Conservation (phyloP, 2,113 vertebrate species). For the Lasiurus borealis region DNA sequence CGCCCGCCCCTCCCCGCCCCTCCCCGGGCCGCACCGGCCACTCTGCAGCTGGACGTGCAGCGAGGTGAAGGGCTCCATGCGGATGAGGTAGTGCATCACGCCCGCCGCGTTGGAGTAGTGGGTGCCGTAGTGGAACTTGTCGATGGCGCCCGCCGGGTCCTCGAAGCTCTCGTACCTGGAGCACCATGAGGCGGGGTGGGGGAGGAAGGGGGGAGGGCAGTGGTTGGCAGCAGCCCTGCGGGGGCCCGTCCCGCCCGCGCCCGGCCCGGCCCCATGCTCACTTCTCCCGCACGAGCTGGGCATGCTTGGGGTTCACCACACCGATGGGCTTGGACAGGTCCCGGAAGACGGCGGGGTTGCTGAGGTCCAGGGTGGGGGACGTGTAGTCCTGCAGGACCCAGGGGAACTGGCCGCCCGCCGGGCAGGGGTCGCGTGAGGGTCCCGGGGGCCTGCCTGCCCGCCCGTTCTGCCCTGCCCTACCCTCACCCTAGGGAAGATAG, state of each 20-base stretch:
- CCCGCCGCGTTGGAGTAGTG: constrained; percentile 99
- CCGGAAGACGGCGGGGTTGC: constrained; percentile 92
- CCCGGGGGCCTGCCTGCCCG: neutral
- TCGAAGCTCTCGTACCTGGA: constrained; percentile 98
- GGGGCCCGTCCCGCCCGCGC: fast-evolving
- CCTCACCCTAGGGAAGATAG: constrained; percentile 4
- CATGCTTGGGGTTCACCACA: constrained; percentile 95
- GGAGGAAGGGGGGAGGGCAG: fast-evolving
- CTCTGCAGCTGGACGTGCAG: constrained; percentile 98
- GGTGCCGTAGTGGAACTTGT: constrained; percentile 99
- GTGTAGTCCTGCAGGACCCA: constrained; percentile 96
- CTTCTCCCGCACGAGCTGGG: constrained; percentile 97
- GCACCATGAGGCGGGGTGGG: neutral
- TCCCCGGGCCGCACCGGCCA: constrained; percentile 89
- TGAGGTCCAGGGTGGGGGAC: constrained; percentile 93
- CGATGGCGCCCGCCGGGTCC: constrained; percentile 94
- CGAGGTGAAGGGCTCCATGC: constrained; percentile 96
- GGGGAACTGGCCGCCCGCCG: constrained; percentile 91
- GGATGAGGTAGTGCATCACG: constrained; percentile 99
- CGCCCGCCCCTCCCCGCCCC: constrained; percentile 86
- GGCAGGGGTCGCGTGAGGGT: neutral
- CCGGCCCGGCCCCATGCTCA: constrained; percentile 82
- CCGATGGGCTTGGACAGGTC: constrained; percentile 98
- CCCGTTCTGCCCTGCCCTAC: neutral
- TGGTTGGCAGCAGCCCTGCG: neutral